phyloP scores from a whole-genome alignment of 2,797 vertebrate species.

The Anabas testudineus region DNA sequence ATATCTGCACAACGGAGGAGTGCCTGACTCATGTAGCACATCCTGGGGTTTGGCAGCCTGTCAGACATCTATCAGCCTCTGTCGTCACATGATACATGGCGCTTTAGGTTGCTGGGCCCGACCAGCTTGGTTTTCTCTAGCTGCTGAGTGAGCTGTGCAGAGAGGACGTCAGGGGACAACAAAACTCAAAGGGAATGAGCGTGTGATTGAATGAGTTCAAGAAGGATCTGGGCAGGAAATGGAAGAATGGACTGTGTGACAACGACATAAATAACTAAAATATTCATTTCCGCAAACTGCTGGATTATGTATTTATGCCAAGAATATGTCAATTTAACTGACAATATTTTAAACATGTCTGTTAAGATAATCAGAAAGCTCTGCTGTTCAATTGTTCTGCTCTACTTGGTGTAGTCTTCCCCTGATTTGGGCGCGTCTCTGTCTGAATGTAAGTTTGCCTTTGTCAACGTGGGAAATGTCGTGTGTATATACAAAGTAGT shows the following conservation, averaged over 20 bases:
- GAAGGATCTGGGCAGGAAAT: neutral
- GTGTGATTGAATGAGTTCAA: conserved; percentile 17
- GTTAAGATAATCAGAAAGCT: neutral
- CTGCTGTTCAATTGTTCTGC: neutral
- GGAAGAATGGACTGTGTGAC: conserved; percentile 12
- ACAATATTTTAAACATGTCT: conserved; percentile 30
- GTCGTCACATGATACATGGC: conserved; percentile 59
- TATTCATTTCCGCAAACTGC: neutral
- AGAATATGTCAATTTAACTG: conserved; percentile 13
- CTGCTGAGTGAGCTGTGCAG: conserved; percentile 34
- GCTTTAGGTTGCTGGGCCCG: conserved; percentile 42
- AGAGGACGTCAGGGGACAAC: conserved; percentile 5
- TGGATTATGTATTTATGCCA: conserved; percentile 26
- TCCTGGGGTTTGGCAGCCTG: conserved; percentile 60
- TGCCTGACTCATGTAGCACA: conserved; percentile 70
- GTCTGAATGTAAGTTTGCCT: conserved; percentile 43
- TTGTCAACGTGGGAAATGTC: conserved; percentile 39
- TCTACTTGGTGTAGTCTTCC: neutral
- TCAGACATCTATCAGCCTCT: conserved; percentile 69
- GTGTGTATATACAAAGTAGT: conserved; percentile 51
- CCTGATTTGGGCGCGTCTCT: conserved; percentile 18
- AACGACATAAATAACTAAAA: conserved; percentile 27
- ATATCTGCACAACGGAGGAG: conserved; percentile 60
- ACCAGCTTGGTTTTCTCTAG: conserved; percentile 35
- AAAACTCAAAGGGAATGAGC: conserved; percentile 10